Base-by-base conservation (phyloP, 2,113 vertebrate species). In the Syngnathoides biaculeatus region DNA sequence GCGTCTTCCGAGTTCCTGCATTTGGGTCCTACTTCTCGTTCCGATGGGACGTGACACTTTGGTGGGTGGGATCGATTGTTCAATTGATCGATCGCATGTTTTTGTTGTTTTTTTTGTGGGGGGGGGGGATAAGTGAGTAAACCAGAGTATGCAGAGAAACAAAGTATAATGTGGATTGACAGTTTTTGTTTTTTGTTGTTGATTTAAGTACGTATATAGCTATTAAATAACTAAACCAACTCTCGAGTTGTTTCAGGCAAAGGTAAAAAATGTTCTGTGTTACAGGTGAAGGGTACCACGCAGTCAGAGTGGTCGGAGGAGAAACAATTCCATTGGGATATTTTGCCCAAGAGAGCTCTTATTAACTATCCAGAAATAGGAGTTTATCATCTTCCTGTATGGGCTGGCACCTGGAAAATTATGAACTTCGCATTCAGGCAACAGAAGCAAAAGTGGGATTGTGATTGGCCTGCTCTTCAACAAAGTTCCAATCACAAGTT, bases 361-460 rank as follows among this genome's bases (percentile, higher is more conserved):
- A 0, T 38, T 24, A 1, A 1, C 20, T 47, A 42, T 43, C 0
- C 43, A 30, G 20, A 6, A 0, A 20, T 86, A 1, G 52, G 11
- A 2, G 5, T 4, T 0, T 89, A 65, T 53, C 0, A 22, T 5
- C 86, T 89, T 35, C 88, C 88, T 12, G 3, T 39, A 12, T 90
- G 88, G 88, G 87, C 87, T 0, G 75, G 86, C 0, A 90, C 88
- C 4, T 90, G 88, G 88, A 90, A 90, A 75, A 64, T 83, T 56
- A 89, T 90, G 64, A 90, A 86, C 75, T 90, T 88, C 69, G 50
- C 73, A 4, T 86, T 82, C 64, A 81, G 88, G 47, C 88, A 90
- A 67, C 56, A 80, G 73, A 89, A 88, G 55, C 38, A 68, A 39
- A 4, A 66, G 5, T 90, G 88, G 88, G 86, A 90, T 72, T 1